Evolutionary conservation across 2,888 invertebrate genomes (phyloP), one percentile per base, ranked within the genome.

Genomic region (Syrphus vitripennis): DNA sequence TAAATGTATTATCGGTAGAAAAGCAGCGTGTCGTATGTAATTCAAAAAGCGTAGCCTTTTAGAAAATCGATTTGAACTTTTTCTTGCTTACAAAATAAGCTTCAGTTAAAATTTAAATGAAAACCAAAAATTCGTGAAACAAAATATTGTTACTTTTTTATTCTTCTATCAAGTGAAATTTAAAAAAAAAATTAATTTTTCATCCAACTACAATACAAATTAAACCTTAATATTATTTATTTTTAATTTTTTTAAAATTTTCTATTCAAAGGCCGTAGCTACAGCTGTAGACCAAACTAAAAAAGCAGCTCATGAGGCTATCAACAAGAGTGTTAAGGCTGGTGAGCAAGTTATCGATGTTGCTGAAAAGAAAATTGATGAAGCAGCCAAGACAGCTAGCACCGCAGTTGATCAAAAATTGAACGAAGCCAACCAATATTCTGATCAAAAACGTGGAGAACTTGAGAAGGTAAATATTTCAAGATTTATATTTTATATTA

Each of bases 341-440:
- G 92, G 92, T 74, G 93, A 93, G 87, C 90, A 91, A 45, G 92
- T 91, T n/a, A 91, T 93, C 55, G 93, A 93, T 80, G 90, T 91
- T 42, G 93, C 93, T n/a, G 93, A 93, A 88, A 90, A 90, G 19
- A 94, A 93, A 26, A 91, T 94, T 24, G 94, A 94, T 87, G 93
- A 94, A 87, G 94, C 94, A 71, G 91, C 94, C 88, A 94, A 94
- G 92, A 93, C 93, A 89, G 94, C 94, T 21, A 93, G 94, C 77
- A 91, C 93, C 21, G 93, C 94, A 12, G 94, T 95, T 59, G 95
- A 95, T 90, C 90, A 93, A 84, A 95, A 95, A 92, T 91, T 95
- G 89, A 94, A 94, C 89, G 94, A 95, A 82, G 93, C 95, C 29
- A 95, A 95, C 90, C 94, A 95, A 89, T 95, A 93, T 90, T 92